Conservation (phyloP, 2,888 invertebrate genomes). For the Anarsia innoxiella region DNA sequence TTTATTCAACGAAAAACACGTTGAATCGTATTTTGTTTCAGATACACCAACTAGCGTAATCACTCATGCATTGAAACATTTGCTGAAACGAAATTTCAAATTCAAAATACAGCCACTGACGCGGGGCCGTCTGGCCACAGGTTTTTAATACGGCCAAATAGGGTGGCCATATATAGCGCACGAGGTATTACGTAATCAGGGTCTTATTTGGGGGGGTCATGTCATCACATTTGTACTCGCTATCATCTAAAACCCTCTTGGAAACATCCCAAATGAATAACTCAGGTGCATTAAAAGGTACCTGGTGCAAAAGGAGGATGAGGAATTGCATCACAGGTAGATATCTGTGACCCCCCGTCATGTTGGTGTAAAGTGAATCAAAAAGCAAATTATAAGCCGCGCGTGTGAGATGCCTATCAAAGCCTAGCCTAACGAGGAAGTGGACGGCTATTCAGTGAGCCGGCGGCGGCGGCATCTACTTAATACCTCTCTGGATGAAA, state of each 20-base stretch:
- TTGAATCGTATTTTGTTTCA: slow-evolving; percentile 7
- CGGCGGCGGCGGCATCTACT: slow-evolving; percentile 20
- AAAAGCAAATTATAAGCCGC: slow-evolving; percentile 60
- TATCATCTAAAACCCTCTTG: background rate
- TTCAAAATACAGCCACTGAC: slow-evolving; percentile 49
- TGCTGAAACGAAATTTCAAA: slow-evolving; percentile 61
- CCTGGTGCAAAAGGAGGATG: background rate
- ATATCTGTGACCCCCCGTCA: slow-evolving; percentile 17
- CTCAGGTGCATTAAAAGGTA: background rate
- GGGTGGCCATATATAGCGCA: slow-evolving; percentile 41
- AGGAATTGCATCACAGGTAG: background rate
- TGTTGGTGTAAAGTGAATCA: slow-evolving; percentile 48
- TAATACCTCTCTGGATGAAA: slow-evolving; percentile 28
- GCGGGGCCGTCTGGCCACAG: slow-evolving; percentile 60
- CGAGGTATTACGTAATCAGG: background rate
- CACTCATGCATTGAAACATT: slow-evolving; percentile 45
- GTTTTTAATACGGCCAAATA: slow-evolving; percentile 70
- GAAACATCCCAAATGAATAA: too few species aligned
- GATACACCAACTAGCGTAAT: slow-evolving; percentile 21
- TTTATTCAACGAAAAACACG: slow-evolving; percentile 6
- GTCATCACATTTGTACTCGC: background rate
- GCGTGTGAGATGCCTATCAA: slow-evolving; percentile 53
- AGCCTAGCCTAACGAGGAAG: slow-evolving; percentile 57
- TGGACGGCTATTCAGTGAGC: slow-evolving; percentile 42
- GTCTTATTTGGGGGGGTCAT: background rate